Evolutionary conservation across 2,113 vertebrate species (phyloP).

Genomic region (Tychaedon coryphoeus): DNA sequence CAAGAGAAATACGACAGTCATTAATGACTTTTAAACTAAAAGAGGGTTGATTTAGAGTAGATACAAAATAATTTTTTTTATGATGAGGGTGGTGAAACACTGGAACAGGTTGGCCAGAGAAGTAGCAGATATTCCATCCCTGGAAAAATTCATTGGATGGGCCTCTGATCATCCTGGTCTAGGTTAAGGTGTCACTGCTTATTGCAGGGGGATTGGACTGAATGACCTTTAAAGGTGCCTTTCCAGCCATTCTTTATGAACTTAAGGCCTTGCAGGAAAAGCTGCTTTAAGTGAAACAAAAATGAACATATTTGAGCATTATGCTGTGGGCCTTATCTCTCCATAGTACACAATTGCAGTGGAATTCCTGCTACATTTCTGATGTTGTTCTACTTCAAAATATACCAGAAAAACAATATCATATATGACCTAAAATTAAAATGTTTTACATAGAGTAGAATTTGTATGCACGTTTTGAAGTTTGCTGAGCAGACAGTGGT

Average conservation of each 20-base stretch:
- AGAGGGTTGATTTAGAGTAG: not conserved
- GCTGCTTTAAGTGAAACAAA: not conserved
- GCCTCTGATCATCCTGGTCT: not conserved
- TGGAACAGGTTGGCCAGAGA: not conserved
- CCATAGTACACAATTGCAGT: not conserved
- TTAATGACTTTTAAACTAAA: not conserved
- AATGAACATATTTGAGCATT: not conserved
- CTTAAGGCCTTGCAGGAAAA: not conserved
- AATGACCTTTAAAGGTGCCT: not conserved
- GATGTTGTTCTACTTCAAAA: not conserved
- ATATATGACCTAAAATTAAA: not conserved
- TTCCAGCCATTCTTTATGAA: not conserved
- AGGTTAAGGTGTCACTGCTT: not conserved
- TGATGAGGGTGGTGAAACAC: not conserved
- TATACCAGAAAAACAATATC: not conserved
- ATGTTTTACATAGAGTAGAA: not conserved
- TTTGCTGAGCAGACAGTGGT: not conserved
- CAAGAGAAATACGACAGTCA: not conserved
- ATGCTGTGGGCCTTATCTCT: not conserved
- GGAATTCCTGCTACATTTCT: not conserved
- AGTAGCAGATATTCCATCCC: not conserved
- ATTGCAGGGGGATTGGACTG: not conserved
- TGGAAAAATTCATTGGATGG: not conserved
- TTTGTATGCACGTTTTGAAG: not conserved
- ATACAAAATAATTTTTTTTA: not conserved